Evolutionary conservation across 2,888 invertebrate genomes (phyloP).

Genomic region (Drosophila colorata): DNA sequence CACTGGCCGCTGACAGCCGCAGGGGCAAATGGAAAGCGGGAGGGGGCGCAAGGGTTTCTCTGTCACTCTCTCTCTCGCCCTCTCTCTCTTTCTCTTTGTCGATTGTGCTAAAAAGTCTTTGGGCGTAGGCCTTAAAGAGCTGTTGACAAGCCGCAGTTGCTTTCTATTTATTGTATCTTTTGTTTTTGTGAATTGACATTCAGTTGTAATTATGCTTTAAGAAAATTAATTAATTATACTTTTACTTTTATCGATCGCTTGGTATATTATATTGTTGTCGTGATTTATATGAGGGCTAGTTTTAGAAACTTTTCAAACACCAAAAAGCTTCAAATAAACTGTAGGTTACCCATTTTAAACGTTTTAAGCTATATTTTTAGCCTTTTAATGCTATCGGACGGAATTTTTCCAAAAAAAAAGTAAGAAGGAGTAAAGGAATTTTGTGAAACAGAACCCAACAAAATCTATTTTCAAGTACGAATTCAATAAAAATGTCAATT

Average conservation of each 20-base stretch:
- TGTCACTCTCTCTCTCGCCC: not conserved
- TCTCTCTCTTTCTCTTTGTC: not conserved
- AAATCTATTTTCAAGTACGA: no score
- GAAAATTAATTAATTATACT: not conserved
- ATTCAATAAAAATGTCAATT: no score
- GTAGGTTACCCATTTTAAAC: no score
- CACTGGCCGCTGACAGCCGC: conserved; percentile 69
- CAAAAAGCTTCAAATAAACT: no score
- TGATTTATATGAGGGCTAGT: no score
- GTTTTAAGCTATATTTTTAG: no score
- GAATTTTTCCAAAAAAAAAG: no score
- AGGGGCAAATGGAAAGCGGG: conserved; percentile 14
- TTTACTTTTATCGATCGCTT: not conserved
- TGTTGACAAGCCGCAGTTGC: conserved; percentile 54
- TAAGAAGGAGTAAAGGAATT: no score
- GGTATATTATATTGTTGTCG: no score
- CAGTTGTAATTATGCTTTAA: not conserved
- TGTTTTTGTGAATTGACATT: not conserved
- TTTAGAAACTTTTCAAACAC: no score
- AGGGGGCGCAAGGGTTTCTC: conserved; percentile 16
- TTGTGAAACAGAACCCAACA: no score
- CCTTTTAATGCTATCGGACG: no score
- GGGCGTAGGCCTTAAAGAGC: conserved; percentile 37
- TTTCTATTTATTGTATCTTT: conserved; percentile 1
- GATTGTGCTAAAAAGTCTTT: conserved; percentile 24